A percentile compares a stretch with the other conserved stretches of the same genome.
Conservation (phyloP, 2,888 invertebrate species). For the Muschampia plurimacula region DNA sequence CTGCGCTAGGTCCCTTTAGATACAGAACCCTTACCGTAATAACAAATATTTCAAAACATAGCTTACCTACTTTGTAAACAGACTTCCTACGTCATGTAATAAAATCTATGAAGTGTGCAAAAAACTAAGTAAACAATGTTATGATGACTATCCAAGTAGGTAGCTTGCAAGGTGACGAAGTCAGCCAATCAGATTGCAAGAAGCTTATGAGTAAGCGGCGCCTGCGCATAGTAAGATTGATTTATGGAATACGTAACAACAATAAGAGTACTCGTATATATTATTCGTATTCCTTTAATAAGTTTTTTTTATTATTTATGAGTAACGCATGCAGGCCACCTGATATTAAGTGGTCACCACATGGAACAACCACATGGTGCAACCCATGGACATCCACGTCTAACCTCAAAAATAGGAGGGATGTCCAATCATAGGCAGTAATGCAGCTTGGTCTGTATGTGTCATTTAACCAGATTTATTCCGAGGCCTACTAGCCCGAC, state of each 20-base stretch:
- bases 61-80: conserved; percentile 11
- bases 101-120: conserved; percentile 29
- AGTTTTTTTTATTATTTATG: background rate
- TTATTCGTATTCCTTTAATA: background rate
- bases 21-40: conserved; percentile 6
- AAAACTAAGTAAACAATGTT: conserved; percentile 26
- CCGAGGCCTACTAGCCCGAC: too few species aligned
- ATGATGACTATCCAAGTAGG: conserved; percentile 7
- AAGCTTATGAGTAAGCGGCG: conserved; percentile 33
- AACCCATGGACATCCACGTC: too few species aligned
- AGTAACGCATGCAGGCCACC: too few species aligned
- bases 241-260: background rate
- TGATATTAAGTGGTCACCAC: too few species aligned
- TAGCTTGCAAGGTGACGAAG: conserved; percentile 40
- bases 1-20: background rate
- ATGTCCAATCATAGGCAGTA: too few species aligned
- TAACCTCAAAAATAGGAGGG: too few species aligned
- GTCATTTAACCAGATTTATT: too few species aligned
- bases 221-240: background rate
- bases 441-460: too few species aligned
- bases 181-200: conserved; percentile 38
- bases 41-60: conserved; percentile 10
- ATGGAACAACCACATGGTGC: too few species aligned
- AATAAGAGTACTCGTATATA: background rate
- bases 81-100: conserved; percentile 31